Conservation (phyloP, 2,113 vertebrate species). For the Dicerorhinus sumatrensis region DNA sequence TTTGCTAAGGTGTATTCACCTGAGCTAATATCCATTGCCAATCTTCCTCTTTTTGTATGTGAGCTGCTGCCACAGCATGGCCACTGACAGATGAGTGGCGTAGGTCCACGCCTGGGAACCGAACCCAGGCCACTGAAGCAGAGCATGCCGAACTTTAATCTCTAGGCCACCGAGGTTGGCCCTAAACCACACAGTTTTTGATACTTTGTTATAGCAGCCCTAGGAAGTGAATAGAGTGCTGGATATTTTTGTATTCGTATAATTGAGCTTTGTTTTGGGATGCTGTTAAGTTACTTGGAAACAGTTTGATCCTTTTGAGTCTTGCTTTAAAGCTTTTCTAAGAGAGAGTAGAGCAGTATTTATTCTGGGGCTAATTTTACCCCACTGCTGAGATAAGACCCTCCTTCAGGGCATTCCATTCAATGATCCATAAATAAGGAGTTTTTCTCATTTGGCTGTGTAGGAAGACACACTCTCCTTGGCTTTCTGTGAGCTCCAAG, state of each 20-base stretch:
- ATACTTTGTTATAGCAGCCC: background rate
- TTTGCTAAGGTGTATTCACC: too few species aligned
- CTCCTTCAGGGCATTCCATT: background rate
- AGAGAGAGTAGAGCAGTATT: background rate
- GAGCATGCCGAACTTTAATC: too few species aligned
- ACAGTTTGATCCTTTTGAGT: background rate
- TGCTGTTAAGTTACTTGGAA: background rate
- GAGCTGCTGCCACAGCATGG: too few species aligned
- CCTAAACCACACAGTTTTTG: background rate
- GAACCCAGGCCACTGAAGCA: too few species aligned
- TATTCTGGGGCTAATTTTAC: background rate
- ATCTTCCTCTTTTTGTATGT: too few species aligned
- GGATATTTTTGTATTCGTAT: background rate
- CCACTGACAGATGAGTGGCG: too few species aligned
- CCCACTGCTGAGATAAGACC: background rate
- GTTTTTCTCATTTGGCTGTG: background rate
- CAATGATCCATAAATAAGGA: background rate
- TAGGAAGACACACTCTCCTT: background rate
- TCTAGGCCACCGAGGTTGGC: too few species aligned
- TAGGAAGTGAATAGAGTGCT: background rate
- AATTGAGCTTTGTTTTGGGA: background rate
- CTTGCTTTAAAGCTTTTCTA: conserved; percentile 12
- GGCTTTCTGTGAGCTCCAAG: background rate
- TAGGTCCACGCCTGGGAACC: too few species aligned
- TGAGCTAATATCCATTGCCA: too few species aligned